These are phyloP conservation scores for Pachliopta kotzebuea DNA, from an alignment of 2,888 invertebrate species.

Conservation along the genomic window DNA sequence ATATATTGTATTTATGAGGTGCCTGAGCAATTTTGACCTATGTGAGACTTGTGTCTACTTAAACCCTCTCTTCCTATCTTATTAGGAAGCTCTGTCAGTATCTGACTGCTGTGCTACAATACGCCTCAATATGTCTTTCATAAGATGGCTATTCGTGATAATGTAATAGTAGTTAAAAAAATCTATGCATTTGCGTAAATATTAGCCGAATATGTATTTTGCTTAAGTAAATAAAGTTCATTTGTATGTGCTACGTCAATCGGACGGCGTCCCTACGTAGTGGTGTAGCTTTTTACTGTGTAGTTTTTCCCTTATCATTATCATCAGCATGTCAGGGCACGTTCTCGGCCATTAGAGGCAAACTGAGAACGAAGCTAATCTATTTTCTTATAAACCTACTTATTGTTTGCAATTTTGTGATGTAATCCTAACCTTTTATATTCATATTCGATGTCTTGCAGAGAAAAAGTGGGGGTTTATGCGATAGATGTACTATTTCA, in stretches of 20 bases:
- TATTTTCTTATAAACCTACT: slow-evolving; percentile 6
- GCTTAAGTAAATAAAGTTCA: slow-evolving; percentile 31
- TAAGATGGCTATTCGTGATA: no score
- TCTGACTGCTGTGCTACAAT: no score
- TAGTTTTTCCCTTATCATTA: slow-evolving; percentile 35
- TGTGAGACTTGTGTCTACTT: no score
- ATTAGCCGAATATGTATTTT: slow-evolving; percentile 18
- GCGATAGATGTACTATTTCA: no score
- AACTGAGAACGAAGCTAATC: slow-evolving; percentile 35
- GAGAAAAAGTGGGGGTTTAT: no score
- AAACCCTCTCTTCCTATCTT: no score
- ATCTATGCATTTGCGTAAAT: no score
- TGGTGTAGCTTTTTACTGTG: slow-evolving; percentile 34
- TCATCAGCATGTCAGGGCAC: slow-evolving; percentile 39
- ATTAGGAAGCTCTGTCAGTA: no score
- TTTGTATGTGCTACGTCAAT: slow-evolving; percentile 32
- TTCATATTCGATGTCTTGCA: neutral
- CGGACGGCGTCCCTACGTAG: slow-evolving; percentile 30
- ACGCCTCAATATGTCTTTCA: no score
- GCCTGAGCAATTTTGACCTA: no score
- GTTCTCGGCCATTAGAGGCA: slow-evolving; percentile 48
- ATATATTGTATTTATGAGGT: no score
- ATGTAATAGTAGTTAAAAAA: no score
- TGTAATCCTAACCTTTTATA: slow-evolving; percentile 6
- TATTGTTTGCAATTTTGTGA: slow-evolving; percentile 7